These are phyloP conservation scores for Orthosia gracilis DNA, from an alignment of 2,888 invertebrate species.

Conservation along the genomic window DNA sequence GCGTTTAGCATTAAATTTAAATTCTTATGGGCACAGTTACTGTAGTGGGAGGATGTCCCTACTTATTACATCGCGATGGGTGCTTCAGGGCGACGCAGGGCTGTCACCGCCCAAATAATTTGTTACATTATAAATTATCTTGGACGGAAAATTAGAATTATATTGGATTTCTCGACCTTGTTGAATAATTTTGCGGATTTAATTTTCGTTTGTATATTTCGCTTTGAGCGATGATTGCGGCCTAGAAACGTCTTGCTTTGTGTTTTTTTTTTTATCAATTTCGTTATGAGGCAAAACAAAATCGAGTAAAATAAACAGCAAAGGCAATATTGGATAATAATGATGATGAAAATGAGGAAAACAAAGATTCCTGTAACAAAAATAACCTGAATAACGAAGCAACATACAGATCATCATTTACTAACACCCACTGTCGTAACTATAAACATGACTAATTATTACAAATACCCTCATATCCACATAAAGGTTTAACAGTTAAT, in stretches of 20 bases:
- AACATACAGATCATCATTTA: no score
- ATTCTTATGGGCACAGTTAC: conserved; percentile 61
- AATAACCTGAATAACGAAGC: conserved; percentile 11
- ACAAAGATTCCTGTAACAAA: conserved; percentile 3
- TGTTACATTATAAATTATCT: conserved; percentile 58
- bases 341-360: conserved; percentile 11
- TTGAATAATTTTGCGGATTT: conserved; percentile 49
- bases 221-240: conserved; percentile 20
- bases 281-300: conserved; percentile 7
- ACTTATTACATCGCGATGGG: conserved; percentile 71
- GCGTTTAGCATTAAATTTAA: conserved; percentile 62
- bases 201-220: conserved; percentile 56
- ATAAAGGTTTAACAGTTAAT: no score
- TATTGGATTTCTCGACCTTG: conserved; percentile 57
- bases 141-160: conserved; percentile 61
- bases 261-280: conserved; percentile 23
- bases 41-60: conserved; percentile 72
- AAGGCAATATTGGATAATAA: background rate
- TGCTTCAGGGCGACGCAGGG: conserved; percentile 65
- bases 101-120: conserved; percentile 60
- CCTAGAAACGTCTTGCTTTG: conserved; percentile 37
- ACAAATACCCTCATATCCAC: no score
- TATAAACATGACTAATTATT: no score
- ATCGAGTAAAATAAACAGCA: background rate
- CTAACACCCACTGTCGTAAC: no score